Percentiles rank a stretch among this genome's conserved stretches.
Evolutionary conservation across 2,113 vertebrate genomes (phyloP).

Genomic region (Lasiurus cinereus): DNA sequence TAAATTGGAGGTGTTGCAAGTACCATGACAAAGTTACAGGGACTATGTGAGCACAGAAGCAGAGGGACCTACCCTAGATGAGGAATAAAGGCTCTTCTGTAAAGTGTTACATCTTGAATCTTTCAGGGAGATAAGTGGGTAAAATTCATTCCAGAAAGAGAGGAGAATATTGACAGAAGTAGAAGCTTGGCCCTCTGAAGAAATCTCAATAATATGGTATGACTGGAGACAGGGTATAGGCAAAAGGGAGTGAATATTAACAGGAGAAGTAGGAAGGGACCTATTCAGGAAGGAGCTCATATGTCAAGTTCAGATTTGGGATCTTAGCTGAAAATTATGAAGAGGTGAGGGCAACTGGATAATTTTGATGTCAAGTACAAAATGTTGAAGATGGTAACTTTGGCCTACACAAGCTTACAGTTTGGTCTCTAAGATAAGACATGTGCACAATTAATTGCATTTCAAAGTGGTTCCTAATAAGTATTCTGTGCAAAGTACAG

Average conservation of each 20-base stretch:
- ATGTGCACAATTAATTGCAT: not conserved
- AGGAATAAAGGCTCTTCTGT: not conserved
- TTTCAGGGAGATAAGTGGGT: not conserved
- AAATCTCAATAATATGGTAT: not conserved
- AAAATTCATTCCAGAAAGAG: not conserved
- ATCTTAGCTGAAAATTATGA: not conserved
- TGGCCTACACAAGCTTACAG: not conserved
- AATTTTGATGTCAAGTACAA: not conserved
- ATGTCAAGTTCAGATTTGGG: not conserved
- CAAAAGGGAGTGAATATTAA: not conserved
- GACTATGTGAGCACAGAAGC: not conserved
- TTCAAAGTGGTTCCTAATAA: not conserved
- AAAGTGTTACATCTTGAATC: not conserved
- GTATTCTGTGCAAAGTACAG: not conserved
- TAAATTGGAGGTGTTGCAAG: not conserved
- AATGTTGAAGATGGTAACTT: not conserved
- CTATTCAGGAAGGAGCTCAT: not conserved
- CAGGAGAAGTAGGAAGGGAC: not conserved
- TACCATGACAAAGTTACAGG: not conserved
- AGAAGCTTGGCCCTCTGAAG: not conserved
- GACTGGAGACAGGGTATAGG: not conserved
- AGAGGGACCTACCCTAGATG: not conserved
- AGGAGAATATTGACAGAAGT: not conserved
- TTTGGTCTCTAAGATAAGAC: slow-evolving; percentile 24
- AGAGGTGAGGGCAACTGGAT: not conserved